Evolutionary conservation across 2,113 vertebrate species (phyloP).

Genomic region (Chamaea fasciata): DNA sequence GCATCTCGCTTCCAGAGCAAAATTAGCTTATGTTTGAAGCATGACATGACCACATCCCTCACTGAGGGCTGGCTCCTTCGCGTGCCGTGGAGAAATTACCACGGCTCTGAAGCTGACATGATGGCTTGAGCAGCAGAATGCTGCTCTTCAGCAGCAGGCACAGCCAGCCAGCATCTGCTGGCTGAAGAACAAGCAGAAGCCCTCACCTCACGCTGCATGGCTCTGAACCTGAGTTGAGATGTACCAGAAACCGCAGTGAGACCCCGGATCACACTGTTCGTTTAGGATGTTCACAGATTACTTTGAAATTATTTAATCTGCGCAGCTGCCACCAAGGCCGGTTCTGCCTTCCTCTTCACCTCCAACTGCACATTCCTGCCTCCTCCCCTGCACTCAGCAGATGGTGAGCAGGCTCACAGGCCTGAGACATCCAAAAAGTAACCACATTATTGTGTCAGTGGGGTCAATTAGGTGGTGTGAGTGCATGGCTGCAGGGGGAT

Average conservation of each 20-base stretch:
- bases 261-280: not conserved
- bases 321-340: fast-evolving
- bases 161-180: not conserved
- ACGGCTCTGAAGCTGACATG: not conserved
- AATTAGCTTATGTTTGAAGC: constrained; percentile 25
- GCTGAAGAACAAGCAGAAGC: not conserved
- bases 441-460: fast-evolving
- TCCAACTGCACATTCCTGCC: not conserved
- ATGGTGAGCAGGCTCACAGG: not conserved
- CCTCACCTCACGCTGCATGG: fast-evolving
- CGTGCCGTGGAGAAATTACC: not conserved
- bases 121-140: not conserved
- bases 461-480: not conserved
- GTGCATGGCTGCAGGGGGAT: not conserved
- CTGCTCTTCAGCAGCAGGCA: not conserved
- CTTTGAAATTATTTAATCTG: not conserved
- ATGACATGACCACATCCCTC: not conserved
- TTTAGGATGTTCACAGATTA: not conserved
- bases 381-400: not conserved
- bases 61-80: not conserved
- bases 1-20: not conserved
- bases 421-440: not conserved
- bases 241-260: not conserved
- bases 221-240: not conserved
- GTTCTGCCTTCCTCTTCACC: not conserved